These are phyloP conservation scores for Falco rusticolus DNA, from an alignment of 2,797 vertebrate species.

Conservation along the genomic window DNA sequence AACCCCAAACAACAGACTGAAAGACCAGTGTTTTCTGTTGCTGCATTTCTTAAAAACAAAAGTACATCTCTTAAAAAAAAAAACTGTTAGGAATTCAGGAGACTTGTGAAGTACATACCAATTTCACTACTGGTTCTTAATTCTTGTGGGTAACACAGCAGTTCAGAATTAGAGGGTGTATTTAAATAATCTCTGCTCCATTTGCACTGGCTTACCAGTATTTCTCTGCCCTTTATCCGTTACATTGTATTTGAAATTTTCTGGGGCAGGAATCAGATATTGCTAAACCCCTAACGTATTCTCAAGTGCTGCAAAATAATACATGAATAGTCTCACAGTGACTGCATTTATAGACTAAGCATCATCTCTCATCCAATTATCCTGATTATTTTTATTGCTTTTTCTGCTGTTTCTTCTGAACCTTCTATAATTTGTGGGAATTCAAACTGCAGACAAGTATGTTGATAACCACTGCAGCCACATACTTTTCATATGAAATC, in stretches of 20 bases:
- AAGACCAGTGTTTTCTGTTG: neutral
- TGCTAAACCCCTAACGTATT: neutral
- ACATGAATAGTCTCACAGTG: neutral
- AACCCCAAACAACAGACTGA: neutral
- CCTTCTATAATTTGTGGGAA: neutral
- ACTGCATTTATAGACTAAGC: neutral
- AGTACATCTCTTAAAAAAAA: neutral
- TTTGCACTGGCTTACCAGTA: neutral
- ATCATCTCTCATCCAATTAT: neutral
- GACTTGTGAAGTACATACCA: neutral
- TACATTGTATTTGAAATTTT: neutral
- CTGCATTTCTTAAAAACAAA: neutral
- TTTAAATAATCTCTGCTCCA: neutral
- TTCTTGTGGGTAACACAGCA: neutral
- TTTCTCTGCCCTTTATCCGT: neutral
- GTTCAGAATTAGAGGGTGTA: neutral
- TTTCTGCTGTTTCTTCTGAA: constrained; percentile 14
- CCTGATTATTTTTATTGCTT: neutral
- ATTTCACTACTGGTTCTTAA: neutral
- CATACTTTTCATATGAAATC: neutral
- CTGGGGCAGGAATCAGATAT: neutral
- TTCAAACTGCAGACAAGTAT: neutral
- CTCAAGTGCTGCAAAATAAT: neutral
- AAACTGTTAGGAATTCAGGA: neutral
- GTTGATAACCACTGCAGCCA: neutral